Evolutionary conservation across 2,797 vertebrate genomes (phyloP), one percentile per base, ranked within the genome.

Genomic region (Syncerus caffer): DNA sequence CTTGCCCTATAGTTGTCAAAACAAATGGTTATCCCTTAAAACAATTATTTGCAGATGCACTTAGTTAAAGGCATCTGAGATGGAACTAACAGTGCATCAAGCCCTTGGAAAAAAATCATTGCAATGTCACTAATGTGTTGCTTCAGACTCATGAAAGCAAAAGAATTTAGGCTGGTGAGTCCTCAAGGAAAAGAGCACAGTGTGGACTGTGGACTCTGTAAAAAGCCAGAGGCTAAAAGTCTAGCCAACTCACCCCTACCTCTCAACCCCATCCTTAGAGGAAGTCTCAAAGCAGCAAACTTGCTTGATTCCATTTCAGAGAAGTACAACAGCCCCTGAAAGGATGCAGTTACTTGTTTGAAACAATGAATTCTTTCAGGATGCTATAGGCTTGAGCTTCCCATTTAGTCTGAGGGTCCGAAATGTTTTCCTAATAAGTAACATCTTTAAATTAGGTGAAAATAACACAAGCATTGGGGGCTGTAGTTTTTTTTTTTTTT

Each of bases 1-100:
- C 83, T 98, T 97, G 96, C 85, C 86, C 87, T 95, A n/a, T 93
- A 90, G 42, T 94, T 96, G 76, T 97, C 97, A 98, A 97, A 98
- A 98, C 91, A 98, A 96, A 80, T 80, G 89, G 3, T 17, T 92
- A 94, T 62, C 82, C 4, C 7, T 97, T 97, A 98, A 97, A 98
- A 98, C 71, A 98, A 93, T 55, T 83, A 62, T 95, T 94, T 98
- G 51, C 67, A 97, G 96, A 95, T 92, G 23, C 13, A 96, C 71
- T 84, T 84, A 97, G 55, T 98, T 97, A 97, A 98, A 98, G 42
- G 74, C 76, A 76, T 60, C 85, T 90, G 83, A 86, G 19, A 96
- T 84, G 76, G 82, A 98, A 96, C 29, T 13, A 78, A 93, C 64
- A 83, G 6, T 97, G 31, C 50, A 74, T 92, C 97, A 97, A 95